These are phyloP conservation scores for Apteryx mantelli DNA, from an alignment of 2,113 vertebrate species.

Conservation along the genomic window DNA sequence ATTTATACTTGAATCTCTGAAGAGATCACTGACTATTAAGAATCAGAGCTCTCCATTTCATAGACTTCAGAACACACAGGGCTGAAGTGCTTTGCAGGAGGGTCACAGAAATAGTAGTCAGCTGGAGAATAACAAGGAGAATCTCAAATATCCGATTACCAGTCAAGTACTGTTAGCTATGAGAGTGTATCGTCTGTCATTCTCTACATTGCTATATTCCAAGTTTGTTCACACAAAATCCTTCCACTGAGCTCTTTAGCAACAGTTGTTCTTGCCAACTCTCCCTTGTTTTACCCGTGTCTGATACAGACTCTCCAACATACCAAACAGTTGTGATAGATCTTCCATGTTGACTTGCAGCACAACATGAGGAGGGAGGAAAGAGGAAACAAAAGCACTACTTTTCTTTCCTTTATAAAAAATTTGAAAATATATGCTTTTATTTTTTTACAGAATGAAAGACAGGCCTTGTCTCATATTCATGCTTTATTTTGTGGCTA, in stretches of 20 bases:
- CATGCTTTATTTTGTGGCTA: neutral
- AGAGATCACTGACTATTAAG: neutral
- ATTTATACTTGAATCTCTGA: neutral
- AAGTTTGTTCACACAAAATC: neutral
- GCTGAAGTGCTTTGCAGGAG: neutral
- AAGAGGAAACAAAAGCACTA: neutral
- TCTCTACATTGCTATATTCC: rapidly evolving
- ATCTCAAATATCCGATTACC: neutral
- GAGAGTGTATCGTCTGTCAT: neutral
- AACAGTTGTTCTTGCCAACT: neutral
- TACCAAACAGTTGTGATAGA: neutral
- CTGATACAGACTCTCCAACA: neutral
- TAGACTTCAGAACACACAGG: neutral
- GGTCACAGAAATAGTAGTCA: neutral
- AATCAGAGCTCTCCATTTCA: neutral
- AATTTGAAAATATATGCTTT: neutral
- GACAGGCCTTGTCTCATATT: neutral
- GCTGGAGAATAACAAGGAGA: neutral
- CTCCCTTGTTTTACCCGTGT: neutral
- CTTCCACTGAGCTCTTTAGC: neutral
- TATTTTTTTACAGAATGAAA: neutral
- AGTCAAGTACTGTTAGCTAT: neutral
- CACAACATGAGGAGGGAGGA: neutral
- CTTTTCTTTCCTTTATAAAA: neutral
- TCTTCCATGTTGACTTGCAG: neutral